Evolutionary conservation across 2,888 invertebrate species (phyloP).

Genomic region (Perdita meconis): DNA sequence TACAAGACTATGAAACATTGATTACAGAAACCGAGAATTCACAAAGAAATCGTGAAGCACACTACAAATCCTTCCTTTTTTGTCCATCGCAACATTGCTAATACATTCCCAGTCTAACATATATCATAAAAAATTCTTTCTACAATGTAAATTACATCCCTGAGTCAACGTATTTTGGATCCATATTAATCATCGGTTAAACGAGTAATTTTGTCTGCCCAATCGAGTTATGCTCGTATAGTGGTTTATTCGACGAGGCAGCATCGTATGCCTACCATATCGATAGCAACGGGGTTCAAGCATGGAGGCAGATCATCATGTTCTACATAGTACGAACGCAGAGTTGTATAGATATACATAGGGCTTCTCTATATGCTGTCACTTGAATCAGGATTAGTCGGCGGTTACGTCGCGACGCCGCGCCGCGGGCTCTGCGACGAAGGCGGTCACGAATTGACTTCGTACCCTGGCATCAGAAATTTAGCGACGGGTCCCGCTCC

Average conservation of each 20-base stretch:
- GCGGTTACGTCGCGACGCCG: constrained; percentile 45
- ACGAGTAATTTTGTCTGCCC: too few species aligned
- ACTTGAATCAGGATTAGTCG: constrained; percentile 81
- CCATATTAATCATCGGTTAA: too few species aligned
- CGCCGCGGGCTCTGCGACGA: constrained; percentile 35
- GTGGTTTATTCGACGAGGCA: not conserved
- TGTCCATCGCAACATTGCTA: too few species aligned
- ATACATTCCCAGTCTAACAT: too few species aligned
- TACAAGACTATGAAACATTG: not conserved
- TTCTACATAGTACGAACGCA: constrained; percentile 64
- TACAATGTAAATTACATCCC: too few species aligned
- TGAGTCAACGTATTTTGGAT: too few species aligned
- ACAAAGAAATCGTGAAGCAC: not conserved
- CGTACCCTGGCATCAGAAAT: constrained; percentile 64
- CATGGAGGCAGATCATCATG: constrained; percentile 68
- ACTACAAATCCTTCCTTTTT: not conserved
- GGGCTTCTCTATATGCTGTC: constrained; percentile 81
- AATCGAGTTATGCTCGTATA: too few species aligned
- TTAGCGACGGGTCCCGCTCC: constrained; percentile 47
- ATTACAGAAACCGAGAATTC: not conserved
- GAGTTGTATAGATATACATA: constrained; percentile 64
- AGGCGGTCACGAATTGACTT: constrained; percentile 62
- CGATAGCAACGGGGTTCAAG: constrained; percentile 47
- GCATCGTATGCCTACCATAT: not conserved
- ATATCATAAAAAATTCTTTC: too few species aligned